Evolutionary conservation across 2,888 invertebrate species (phyloP), one percentile per base, ranked within the genome.

Genomic region (Baccha elongata): DNA sequence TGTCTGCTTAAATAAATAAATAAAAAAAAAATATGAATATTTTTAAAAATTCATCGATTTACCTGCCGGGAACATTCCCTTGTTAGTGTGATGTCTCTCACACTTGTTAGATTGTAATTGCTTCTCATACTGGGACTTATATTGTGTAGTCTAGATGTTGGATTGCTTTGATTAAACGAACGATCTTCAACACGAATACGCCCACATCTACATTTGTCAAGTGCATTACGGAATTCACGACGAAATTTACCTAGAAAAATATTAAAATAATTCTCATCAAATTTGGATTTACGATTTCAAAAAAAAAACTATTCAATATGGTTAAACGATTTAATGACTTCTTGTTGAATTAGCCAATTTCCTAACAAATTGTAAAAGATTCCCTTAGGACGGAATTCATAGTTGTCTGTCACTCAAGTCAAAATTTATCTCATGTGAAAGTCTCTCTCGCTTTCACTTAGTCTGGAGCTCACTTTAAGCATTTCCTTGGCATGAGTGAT

Each of bases 151-250:
- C 87, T 73, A 19, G 86, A 85, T 35, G 85, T 84, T 17, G 86
- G 86, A 19, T 84, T 86, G 50, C 86, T 86, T 62, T 86, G 86
- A 68, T 86, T 86, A 19, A 86, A 67, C 5, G 86, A 86, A 19
- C 86, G 86, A 67, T 86, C 86, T 35, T 87, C 87, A 13, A 86
- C 86, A 62, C 85, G 84, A 17, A 85, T 60, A 23, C 85, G 69
- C n/a, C 84, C 85, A 86, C 92, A 92, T 84, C 92, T 90, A 84
- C 94, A 94, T 87, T 93, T 93, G 89, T 93, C 94, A 89, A 94
- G 93, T 1, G 94, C 94, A 85, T 94, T 92, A 86, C 93, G 93
- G 89, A 95, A 95, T 88, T 95, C 95, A 84, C 93, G 92, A 7
- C 94, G 93, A 89, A 94, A 95, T 91, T 95, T 95, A 74, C 94